phyloP scores from a whole-genome alignment of 2,113 vertebrate genomes.

The Amblyopsis rosae region DNA sequence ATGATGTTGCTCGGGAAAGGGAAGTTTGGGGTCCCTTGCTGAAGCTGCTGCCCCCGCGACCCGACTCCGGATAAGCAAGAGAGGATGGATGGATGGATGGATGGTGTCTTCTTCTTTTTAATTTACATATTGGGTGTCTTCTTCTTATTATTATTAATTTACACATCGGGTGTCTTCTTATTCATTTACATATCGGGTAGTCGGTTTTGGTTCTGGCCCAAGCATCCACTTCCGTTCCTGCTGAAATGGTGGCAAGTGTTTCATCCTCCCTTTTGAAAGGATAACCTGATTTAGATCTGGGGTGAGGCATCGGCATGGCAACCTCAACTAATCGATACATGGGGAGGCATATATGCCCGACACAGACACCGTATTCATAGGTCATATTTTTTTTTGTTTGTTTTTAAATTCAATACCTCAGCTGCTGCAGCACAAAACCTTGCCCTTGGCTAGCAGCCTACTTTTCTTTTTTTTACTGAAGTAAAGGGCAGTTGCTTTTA shows the following conservation, averaged over 20 bases:
- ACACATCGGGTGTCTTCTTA: conserved; percentile 11
- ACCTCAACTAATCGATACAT: conserved; percentile 51
- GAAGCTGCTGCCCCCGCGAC: too few species aligned
- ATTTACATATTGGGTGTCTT: too few species aligned
- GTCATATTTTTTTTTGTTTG: too few species aligned
- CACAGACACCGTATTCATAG: conserved; percentile 8
- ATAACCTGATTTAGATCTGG: conserved; percentile 46
- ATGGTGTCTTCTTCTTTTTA: too few species aligned
- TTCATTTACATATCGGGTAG: background rate
- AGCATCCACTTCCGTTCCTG: background rate
- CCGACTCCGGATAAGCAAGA: too few species aligned
- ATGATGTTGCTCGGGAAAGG: too few species aligned
- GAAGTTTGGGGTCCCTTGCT: too few species aligned
- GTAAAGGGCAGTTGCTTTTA: conserved; percentile 12
- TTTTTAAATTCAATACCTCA: conserved; percentile 12
- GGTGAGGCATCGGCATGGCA: conserved; percentile 21
- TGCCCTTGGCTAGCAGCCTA: conserved; percentile 10
- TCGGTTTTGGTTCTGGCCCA: too few species aligned
- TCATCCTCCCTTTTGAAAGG: conserved; percentile 43
- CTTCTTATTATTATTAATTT: conserved; percentile 31
- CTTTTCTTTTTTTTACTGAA: conserved; percentile 21
- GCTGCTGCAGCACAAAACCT: background rate
- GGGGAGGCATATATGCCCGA: conserved; percentile 4
- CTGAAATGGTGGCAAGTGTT: background rate
- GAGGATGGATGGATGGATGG: too few species aligned